Percentiles rank a stretch among this genome's conserved stretches.
These are phyloP conservation scores for Diogma glabrata DNA, from an alignment of 2,888 invertebrate species.

Conservation along the genomic window DNA sequence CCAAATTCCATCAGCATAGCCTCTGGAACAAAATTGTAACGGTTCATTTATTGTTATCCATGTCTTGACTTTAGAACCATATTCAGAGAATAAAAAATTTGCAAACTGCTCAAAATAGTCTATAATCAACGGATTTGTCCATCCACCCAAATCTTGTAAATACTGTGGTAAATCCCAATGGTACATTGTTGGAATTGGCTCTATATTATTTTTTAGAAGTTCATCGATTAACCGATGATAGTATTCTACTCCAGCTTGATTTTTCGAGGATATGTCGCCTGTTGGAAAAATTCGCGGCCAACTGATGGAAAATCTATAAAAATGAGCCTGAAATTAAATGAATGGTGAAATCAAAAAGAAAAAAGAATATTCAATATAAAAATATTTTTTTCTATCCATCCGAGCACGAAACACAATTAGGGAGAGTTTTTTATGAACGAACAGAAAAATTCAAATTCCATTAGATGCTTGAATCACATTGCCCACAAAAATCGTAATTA, in stretches of 20 bases:
- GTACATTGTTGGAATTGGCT: constrained; percentile 58
- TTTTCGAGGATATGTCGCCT: constrained; percentile 53
- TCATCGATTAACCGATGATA: constrained; percentile 66
- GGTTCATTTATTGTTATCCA: constrained; percentile 77
- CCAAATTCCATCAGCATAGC: constrained; percentile 36
- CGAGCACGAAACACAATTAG: too few species aligned
- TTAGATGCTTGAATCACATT: too few species aligned
- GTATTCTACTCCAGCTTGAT: constrained; percentile 57
- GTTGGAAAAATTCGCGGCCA: constrained; percentile 66
- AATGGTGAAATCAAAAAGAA: too few species aligned
- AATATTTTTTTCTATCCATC: too few species aligned
- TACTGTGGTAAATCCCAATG: constrained; percentile 60
- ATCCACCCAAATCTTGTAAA: constrained; percentile 54
- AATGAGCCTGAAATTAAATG: too few species aligned
- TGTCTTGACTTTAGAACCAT: constrained; percentile 47
- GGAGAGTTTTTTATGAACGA: too few species aligned
- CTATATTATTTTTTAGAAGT: constrained; percentile 45
- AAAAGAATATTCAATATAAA: too few species aligned
- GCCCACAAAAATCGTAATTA: too few species aligned
- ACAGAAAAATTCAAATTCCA: too few species aligned
- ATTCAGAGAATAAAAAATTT: constrained; percentile 45
- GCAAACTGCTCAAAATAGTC: constrained; percentile 51
- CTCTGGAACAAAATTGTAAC: constrained; percentile 35
- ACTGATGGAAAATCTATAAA: constrained; percentile 59
- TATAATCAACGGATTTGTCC: constrained; percentile 53